These are phyloP conservation scores for Shinisaurus crocodilurus DNA, from an alignment of 2,113 vertebrate species.

Conservation along the genomic window DNA sequence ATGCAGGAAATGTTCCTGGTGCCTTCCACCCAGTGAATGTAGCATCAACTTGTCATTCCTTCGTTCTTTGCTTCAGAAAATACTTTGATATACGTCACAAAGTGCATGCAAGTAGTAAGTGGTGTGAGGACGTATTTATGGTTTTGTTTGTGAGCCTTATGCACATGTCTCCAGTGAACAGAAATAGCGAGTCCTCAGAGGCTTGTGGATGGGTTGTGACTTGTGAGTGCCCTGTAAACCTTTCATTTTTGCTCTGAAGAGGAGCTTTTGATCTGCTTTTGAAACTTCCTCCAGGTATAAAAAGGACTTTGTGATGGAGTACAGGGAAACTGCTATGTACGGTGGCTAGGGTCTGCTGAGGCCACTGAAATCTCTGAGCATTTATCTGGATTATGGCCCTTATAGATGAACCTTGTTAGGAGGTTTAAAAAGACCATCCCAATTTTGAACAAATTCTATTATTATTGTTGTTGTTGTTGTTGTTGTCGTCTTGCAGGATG, in stretches of 20 bases:
- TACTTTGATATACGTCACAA: conserved; percentile 34
- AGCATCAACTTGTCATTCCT: not conserved
- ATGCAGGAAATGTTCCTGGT: not conserved
- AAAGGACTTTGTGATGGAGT: not conserved
- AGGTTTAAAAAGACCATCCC: conserved; percentile 1
- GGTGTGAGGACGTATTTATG: not conserved
- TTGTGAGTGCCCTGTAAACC: not conserved
- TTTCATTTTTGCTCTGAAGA: not conserved
- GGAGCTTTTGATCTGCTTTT: not conserved
- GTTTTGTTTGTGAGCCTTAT: not conserved
- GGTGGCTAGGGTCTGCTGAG: not conserved
- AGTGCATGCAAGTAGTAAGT: not conserved
- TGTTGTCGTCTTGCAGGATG: not conserved
- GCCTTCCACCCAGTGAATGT: not conserved
- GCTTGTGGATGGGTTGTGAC: too few relatives aligned
- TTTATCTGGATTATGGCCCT: not conserved
- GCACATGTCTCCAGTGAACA: conserved; percentile 2
- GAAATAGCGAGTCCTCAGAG: not conserved
- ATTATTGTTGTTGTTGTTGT: not conserved
- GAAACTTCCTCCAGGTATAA: not conserved
- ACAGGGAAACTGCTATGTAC: not conserved
- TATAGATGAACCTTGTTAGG: not conserved
- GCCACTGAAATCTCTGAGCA: not conserved
- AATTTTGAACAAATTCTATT: not conserved
- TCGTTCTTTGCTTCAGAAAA: conserved; percentile 45